These are phyloP conservation scores for Nymphalis io DNA, from an alignment of 1,140 invertebrate genomes.

Conservation along the genomic window DNA sequence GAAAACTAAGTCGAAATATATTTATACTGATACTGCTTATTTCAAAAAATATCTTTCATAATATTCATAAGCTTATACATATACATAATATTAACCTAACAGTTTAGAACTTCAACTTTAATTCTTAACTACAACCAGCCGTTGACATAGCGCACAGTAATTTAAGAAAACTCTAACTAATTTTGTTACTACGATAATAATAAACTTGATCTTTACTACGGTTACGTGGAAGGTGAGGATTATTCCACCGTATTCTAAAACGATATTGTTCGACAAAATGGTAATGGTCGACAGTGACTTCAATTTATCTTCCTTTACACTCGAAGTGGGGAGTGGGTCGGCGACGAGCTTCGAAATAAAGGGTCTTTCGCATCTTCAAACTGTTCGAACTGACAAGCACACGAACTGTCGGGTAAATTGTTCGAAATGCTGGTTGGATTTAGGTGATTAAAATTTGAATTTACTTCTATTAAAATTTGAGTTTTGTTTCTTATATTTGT, in stretches of 20 bases:
- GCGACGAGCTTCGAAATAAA: slow-evolving; percentile 42
- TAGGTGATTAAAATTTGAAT: slow-evolving; percentile 16
- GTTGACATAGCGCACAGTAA: neutral
- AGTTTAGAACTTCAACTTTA: neutral
- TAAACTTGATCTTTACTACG: slow-evolving; percentile 2
- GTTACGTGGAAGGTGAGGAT: slow-evolving; percentile 19
- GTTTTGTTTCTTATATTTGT: neutral
- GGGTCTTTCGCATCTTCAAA: slow-evolving; percentile 38
- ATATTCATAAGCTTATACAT: neutral
- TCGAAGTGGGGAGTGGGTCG: slow-evolving; percentile 30
- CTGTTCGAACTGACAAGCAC: slow-evolving; percentile 31
- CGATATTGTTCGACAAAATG: slow-evolving; percentile 37
- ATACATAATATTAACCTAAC: neutral
- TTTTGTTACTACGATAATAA: slow-evolving; percentile 14
- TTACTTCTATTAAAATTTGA: neutral
- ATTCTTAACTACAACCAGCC: neutral
- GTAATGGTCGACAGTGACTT: slow-evolving; percentile 41
- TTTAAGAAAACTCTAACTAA: slow-evolving; percentile 2
- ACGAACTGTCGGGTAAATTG: slow-evolving; percentile 1
- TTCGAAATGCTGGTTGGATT: slow-evolving; percentile 6
- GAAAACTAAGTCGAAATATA: too few species aligned
- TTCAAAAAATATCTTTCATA: too few species aligned
- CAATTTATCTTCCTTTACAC: slow-evolving; percentile 53
- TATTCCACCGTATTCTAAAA: slow-evolving; percentile 26
- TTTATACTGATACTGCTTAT: too few species aligned